Base-by-base conservation (phyloP, 2,797 vertebrate species). In the Thamnophis elegans region DNA sequence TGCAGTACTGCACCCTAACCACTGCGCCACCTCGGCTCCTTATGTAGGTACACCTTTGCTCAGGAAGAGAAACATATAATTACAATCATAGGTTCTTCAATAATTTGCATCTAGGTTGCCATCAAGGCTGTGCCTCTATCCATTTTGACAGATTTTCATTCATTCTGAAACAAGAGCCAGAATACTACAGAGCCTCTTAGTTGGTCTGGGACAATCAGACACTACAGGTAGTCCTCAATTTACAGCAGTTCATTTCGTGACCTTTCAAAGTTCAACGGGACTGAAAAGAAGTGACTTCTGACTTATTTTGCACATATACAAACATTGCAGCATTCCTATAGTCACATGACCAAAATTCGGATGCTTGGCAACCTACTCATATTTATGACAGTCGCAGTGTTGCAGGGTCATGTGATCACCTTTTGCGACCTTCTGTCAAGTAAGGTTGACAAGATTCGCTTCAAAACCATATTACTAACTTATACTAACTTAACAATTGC, bases 161-260 rank as follows among this genome's bases (percentile, higher is more conserved):
- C 36, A 59, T n/a, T 14, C 88, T 89, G 59, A 89, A 62, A 60
- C 87, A 47, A 16, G 87, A 42, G 14, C 1, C 53, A n/a, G 12
- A 11, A 36, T 3, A 88, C 1, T 42, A 25, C 18, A 60, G 25
- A 28, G 60, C 26, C 26, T 62, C 10, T 62, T n/a, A 12, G 32
- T 22, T 56, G 8, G 26, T n/a, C 36, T 28, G 12, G 95, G 95
- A 93, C 94, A 4, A 95, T 94, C 93, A 94, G 90, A 62, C 94
- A 36, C n/a, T 73, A 73, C 32, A 73, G n/a, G 65, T 36, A 36
- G 14, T 73, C n/a, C 65, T 73, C 65, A 73, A 73, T 32, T 68
- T 73, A 73, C 6, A 73, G n/a, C 65, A 36, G n/a, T 73, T 73
- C 65, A 73, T 20, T 68, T 36, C 65, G n/a, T 73, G 32, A 36